A percentile compares a stretch with the other conserved stretches of the same genome.
Conservation (phyloP, 2,113 vertebrate genomes). For the Australoheros scitulus region DNA sequence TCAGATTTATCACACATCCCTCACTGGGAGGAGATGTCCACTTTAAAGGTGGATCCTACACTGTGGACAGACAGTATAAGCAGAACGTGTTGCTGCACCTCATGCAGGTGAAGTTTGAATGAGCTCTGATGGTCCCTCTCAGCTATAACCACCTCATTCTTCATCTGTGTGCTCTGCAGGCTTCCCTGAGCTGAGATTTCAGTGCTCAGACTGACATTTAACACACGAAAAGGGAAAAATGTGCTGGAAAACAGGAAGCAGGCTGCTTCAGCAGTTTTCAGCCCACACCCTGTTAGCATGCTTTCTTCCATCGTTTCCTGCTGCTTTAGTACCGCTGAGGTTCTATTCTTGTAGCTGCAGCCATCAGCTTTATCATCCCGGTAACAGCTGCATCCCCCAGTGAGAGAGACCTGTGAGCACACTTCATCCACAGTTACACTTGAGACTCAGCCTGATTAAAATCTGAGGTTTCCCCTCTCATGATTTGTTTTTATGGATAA, state of each 20-base stretch:
- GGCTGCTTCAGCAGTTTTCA: background rate
- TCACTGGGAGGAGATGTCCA: background rate
- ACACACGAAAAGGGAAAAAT: background rate
- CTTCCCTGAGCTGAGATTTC: background rate
- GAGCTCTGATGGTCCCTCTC: background rate
- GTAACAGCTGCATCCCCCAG: rapidly evolving
- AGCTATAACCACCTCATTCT: background rate
- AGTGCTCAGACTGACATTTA: background rate
- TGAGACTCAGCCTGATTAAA: too few relatives aligned
- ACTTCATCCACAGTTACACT: too few relatives aligned
- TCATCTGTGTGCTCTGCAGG: background rate
- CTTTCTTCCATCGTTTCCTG: background rate
- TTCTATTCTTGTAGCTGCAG: background rate
- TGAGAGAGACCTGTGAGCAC: background rate
- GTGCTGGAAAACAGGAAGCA: constrained; percentile 4
- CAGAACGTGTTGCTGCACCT: background rate
- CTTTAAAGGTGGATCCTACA: too few relatives aligned
- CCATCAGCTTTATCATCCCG: rapidly evolving
- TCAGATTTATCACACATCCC: background rate
- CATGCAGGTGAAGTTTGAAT: background rate
- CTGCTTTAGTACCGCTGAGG: background rate
- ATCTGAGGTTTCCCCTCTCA: too few relatives aligned
- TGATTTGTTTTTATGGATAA: too few relatives aligned
- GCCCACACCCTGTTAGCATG: background rate
- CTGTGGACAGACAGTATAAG: background rate